These are phyloP conservation scores for Brachionus manjavacas DNA, from an alignment of 1,140 invertebrate species.

Conservation along the genomic window DNA sequence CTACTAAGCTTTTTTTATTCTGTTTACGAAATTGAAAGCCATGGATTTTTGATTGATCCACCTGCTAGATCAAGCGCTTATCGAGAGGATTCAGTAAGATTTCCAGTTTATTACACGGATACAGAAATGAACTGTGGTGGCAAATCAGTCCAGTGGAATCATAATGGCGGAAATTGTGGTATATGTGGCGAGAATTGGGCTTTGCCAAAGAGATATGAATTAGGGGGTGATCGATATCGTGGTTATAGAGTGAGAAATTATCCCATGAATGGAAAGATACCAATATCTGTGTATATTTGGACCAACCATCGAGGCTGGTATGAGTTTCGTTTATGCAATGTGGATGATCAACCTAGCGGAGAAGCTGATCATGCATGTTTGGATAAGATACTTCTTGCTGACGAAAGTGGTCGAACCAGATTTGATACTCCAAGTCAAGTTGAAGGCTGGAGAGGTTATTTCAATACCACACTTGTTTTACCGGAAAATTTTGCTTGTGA, in stretches of 20 bases:
- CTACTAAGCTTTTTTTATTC: neutral
- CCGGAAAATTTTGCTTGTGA: conserved; percentile 49
- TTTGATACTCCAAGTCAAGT: neutral
- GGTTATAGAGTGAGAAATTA: conserved; percentile 11
- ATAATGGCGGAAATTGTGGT: conserved; percentile 38
- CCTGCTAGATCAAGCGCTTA: conserved; percentile 61
- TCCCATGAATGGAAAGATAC: neutral
- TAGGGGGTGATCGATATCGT: neutral
- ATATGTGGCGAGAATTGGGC: conserved; percentile 36
- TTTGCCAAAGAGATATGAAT: neutral
- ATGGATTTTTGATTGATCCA: conserved; percentile 37
- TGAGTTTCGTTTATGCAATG: conserved; percentile 47
- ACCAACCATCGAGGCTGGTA: conserved; percentile 49
- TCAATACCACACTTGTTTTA: conserved; percentile 42
- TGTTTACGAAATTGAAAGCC: neutral
- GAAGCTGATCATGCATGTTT: conserved; percentile 33
- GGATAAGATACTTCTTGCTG: neutral
- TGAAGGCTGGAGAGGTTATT: neutral
- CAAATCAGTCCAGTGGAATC: conserved; percentile 60
- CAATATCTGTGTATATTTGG: conserved; percentile 41
- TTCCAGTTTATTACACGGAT: conserved; percentile 75
- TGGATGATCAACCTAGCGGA: neutral
- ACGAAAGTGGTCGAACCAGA: neutral
- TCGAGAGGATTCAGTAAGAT: conserved; percentile 55
- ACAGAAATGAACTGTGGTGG: conserved; percentile 83